phyloP scores from a whole-genome alignment of 2,113 vertebrate genomes.

The Falco punctatus region DNA sequence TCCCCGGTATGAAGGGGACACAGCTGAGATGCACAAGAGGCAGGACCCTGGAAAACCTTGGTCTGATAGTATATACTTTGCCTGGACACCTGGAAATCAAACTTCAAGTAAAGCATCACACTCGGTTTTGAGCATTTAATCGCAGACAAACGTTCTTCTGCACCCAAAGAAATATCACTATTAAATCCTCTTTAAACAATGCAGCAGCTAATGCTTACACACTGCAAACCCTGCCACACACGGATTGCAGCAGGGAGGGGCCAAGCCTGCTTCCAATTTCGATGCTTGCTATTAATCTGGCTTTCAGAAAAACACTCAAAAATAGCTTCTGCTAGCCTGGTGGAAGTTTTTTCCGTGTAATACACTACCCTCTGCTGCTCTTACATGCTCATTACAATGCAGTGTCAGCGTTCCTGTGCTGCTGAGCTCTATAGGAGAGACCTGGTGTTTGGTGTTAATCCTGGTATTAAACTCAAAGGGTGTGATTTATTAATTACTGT shows the following conservation, averaged over 20 bases:
- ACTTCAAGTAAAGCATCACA: not conserved
- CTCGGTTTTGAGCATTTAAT: not conserved
- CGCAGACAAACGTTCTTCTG: not conserved
- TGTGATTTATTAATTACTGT: not conserved
- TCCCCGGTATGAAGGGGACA: not conserved
- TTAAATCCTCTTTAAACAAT: not conserved
- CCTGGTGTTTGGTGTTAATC: not conserved
- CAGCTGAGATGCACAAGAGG: not conserved
- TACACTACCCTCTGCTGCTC: slow-evolving; percentile 66
- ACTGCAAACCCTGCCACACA: not conserved
- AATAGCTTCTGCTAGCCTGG: not conserved
- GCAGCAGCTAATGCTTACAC: not conserved
- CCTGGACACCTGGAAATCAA: not conserved
- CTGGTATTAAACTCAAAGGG: not conserved
- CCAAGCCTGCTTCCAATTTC: not conserved
- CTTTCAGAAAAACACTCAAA: not conserved
- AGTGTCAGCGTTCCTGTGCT: not conserved
- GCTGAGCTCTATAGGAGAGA: not conserved
- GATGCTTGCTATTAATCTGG: not conserved
- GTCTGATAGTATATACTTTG: not conserved
- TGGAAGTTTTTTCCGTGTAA: not conserved
- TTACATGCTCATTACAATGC: not conserved
- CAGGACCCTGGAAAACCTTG: not conserved
- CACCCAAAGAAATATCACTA: not conserved
- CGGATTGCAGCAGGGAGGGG: not conserved